Base-by-base conservation (phyloP, 2,797 vertebrate species). In the Varecia variegata region DNA sequence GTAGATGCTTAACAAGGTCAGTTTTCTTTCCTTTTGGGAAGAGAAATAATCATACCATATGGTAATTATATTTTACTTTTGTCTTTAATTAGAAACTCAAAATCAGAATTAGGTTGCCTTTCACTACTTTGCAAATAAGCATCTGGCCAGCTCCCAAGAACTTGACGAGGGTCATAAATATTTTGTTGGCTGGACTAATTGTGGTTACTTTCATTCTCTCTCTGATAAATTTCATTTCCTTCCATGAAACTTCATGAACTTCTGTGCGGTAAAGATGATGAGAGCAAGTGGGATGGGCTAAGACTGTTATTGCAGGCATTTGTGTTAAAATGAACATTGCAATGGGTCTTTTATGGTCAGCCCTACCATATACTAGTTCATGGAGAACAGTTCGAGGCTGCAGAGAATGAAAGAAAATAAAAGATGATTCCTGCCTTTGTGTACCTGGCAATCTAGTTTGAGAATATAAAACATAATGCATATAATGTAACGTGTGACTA, bases 161-260 rank as follows among this genome's bases (percentile, higher is more conserved):
- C 58, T 50, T 67, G 54, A 79, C 14, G 81, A 95, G 18, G 58
- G 47, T 43, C 18, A 30, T 71, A 84, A 95, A 52, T 30, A 88
- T 68, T 87, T 71, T 13, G 2, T 15, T 76, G 71, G 80, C 54
- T 54, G 50, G 38, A 74, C 14, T 43, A 45, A 58, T 35, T 60
- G 40, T 68, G 83, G 60, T 77, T 43, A 85, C 62, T 93, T 88
- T 82, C 67, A 45, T 50, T 93, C 25, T 81, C 38, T 94, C 30
- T 68, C 47, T 70, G 80, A 58, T 90, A 95, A 81, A 21, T 77
- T 84, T 91, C 58, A 45, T 77, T 97, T 97, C 83, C 93, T 96
- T 71, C 52, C 40, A 27, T 35, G 80, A 96, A 81, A 71, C 60
- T 80, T 85, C 6, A 13, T 32, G 92, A 68, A 65, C 70, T 90